Base-by-base conservation (phyloP, 2,888 invertebrate species). In the Leptopilina myrica region DNA sequence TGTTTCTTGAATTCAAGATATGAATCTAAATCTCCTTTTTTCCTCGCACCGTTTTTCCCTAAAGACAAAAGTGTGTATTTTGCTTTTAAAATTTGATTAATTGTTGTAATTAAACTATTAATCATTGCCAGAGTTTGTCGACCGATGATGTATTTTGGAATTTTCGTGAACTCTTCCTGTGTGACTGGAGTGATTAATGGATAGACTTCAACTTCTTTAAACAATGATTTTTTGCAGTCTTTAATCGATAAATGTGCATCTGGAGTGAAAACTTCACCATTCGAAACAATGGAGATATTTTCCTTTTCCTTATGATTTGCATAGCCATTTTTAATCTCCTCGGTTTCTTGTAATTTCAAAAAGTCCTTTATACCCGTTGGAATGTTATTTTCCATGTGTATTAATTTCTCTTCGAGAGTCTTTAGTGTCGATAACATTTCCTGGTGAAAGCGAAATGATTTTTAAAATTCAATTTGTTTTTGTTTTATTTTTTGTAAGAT, bases 131-230 rank as follows among this genome's bases (percentile, higher is more conserved):
- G 26, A 2, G 87, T 80, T 46, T 90, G 88, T 79, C 91, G 80
- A 6, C 89, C 89, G 26, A 90, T 89, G 73, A 91, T 89, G 76
- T 91, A 91, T 65, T 89, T 90, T 0, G 91, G 91, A 62, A 91
- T 83, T 80, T 82, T 86, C 6, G 40, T 43, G 64, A 89, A 91
- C 81, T 91, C 91, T 14, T 85, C 80, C 2, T 78, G 20, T 4
- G 59, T 83, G 2, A 91, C 75, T 7, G 78, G 59, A 46, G 79
- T 46, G 20, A 91, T 78, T 0, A 15, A 33, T 14, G 84, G 86
- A 20, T 76, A 82, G n/a, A 85, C 82, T 33, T 88, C 86, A 6
- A 75, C 40, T 46, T 89, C 88, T 12, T 84, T 87, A 56, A 90
- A 91, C 33, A 91, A 80, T 14, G 78, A 83, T 77, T 90, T 90